Evolutionary conservation across 1,140 invertebrate species (phyloP).

Genomic region (Drosophila triauraria): DNA sequence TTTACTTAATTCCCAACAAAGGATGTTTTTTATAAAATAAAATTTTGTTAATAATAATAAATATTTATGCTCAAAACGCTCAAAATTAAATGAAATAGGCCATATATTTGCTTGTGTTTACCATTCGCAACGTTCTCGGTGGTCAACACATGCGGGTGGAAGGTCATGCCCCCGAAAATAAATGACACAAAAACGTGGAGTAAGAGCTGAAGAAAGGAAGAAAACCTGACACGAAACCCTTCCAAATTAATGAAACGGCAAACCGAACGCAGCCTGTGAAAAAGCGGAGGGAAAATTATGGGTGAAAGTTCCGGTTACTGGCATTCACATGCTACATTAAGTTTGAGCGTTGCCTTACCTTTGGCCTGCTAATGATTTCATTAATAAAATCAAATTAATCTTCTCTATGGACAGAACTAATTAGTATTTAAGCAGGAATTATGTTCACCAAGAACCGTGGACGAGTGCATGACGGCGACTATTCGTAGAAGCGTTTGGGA

Average conservation of each 20-base stretch:
- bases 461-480: too few relatives aligned
- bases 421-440: slow-evolving; percentile 67
- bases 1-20: too few relatives aligned
- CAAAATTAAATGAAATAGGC: neutral
- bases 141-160: slow-evolving; percentile 18
- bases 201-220: slow-evolving; percentile 5
- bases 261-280: neutral
- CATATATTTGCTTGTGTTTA: slow-evolving; percentile 37
- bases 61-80: too few relatives aligned
- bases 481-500: too few relatives aligned
- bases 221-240: slow-evolving; percentile 17
- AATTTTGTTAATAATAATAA: too few relatives aligned
- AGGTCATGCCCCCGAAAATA: slow-evolving; percentile 22
- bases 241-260: slow-evolving; percentile 22
- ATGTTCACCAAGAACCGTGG: slow-evolving; percentile 19
- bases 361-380: slow-evolving; percentile 73
- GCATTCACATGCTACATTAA: slow-evolving; percentile 75
- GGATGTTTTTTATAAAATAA: too few relatives aligned
- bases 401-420: slow-evolving; percentile 55
- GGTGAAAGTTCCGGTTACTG: slow-evolving; percentile 45
- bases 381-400: slow-evolving; percentile 80
- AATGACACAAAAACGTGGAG: slow-evolving; percentile 21
- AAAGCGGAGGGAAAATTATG: neutral
- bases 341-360: slow-evolving; percentile 35
- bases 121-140: slow-evolving; percentile 49